Evolutionary conservation across 1,140 invertebrate species (phyloP).

Genomic region (Drosophila arawakana): DNA sequence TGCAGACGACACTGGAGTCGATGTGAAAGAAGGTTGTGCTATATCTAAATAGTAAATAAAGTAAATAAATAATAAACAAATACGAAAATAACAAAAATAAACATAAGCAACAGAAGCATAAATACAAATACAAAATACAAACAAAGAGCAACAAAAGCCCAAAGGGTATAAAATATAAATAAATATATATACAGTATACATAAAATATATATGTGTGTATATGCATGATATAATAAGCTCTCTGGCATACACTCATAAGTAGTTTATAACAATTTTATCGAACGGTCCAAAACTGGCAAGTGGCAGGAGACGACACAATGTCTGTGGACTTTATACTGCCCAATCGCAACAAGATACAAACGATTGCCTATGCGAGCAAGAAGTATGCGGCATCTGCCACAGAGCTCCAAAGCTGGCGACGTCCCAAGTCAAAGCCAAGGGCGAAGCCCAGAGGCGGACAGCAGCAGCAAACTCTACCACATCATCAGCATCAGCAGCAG

Average conservation of each 20-base stretch:
- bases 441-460: conserved; percentile 33
- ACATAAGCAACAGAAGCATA: conserved; percentile 42
- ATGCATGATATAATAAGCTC: not conserved
- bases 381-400: conserved; percentile 57
- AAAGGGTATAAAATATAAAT: conserved; percentile 29
- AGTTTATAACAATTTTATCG: conserved; percentile 54
- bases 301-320: conserved; percentile 65
- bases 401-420: conserved; percentile 48
- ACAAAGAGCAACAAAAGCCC: conserved; percentile 37
- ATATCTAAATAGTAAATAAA: conserved; percentile 79
- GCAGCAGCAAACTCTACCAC: not conserved
- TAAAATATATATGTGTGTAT: not conserved
- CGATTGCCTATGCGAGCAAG: conserved; percentile 78
- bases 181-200: not conserved
- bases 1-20: conserved; percentile 60
- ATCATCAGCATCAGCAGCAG: conserved; percentile 35
- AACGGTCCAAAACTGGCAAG: conserved; percentile 64
- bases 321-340: conserved; percentile 79
- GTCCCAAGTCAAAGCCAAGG: conserved; percentile 50
- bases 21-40: conserved; percentile 81
- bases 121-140: conserved; percentile 33
- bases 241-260: conserved; percentile 38
- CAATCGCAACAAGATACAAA: conserved; percentile 80
- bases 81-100: conserved; percentile 31
- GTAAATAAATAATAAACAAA: conserved; percentile 39